These are phyloP conservation scores for Hirtodrosophila trivittata DNA, from an alignment of 2,888 invertebrate species.

Conservation along the genomic window DNA sequence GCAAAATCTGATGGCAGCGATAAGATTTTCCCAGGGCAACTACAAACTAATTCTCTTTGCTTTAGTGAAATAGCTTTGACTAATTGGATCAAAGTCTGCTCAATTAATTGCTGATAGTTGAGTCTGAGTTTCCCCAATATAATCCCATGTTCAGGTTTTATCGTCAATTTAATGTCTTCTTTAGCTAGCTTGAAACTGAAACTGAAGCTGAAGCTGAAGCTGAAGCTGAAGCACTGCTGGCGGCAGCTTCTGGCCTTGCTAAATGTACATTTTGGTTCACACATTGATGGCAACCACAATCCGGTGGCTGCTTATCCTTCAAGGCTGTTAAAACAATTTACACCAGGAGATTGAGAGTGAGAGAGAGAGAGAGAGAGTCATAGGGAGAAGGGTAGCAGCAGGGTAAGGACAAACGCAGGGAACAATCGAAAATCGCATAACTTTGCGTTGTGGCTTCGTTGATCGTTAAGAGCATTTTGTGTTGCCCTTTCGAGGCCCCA, in stretches of 20 bases:
- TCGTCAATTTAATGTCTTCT: constrained; percentile 17
- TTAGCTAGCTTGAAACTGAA: too few relatives aligned
- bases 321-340: constrained; percentile 77
- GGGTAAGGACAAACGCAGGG: not conserved
- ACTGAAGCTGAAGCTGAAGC: too few relatives aligned
- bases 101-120: too few relatives aligned
- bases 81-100: too few relatives aligned
- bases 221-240: too few relatives aligned
- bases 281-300: constrained; percentile 50
- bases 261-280: constrained; percentile 45
- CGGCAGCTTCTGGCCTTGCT: constrained; percentile 13
- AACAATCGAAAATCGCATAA: constrained; percentile 67
- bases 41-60: too few relatives aligned
- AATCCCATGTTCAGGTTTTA: not conserved
- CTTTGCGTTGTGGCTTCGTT: constrained; percentile 60
- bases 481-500: constrained; percentile 50
- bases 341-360: constrained; percentile 50
- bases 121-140: too few relatives aligned
- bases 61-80: too few relatives aligned
- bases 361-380: too few relatives aligned
- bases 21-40: too few relatives aligned
- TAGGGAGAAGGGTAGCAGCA: not conserved
- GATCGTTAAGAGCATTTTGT: constrained; percentile 68
- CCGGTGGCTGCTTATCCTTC: constrained; percentile 70
- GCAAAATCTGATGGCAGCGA: constrained; percentile 52